Base-by-base conservation (phyloP, 23 tunicate species). In the Styela clava region DNA sequence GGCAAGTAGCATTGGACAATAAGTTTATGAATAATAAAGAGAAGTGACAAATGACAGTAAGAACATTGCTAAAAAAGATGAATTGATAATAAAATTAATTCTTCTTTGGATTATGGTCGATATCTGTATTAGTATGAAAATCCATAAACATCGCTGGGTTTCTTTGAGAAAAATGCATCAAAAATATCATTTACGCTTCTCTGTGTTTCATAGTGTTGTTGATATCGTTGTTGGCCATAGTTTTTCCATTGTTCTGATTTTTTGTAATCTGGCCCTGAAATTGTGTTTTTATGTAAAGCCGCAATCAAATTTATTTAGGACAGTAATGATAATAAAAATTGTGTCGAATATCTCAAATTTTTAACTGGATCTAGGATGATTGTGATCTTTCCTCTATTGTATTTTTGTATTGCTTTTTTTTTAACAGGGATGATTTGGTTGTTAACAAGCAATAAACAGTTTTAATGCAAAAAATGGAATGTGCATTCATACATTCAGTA, bases 111-210 rank as follows among this genome's bases (percentile, higher is more conserved):
- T n/a, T n/a, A n/a, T n/a, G n/a, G n/a, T n/a, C n/a, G n/a, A n/a
- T n/a, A n/a, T n/a, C n/a, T n/a, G n/a, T n/a, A n/a, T n/a, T n/a
- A n/a, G n/a, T 52, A 76, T 0, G 81, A 76, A 35, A 44, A 44
- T 52, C 64, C 81, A 24, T 20, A 26, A 16, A 44, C 19, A 44
- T 52, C 2, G n/a, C 20, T 26, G 22, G 0, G 7, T 5, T 56
- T 29, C 12, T 44, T 76, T 30, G 77, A 26, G 24, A 76, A 76
- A 52, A 76, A 76, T 44, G 81, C 81, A 44, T 76, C 52, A 44
- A 76, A 76, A 22, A 76, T 64, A 29, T 76, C 81, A 44, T 76
- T 56, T 56, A 76, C 32, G 16, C 27, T 76, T 12, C 22, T 12
- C 24, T 25, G 71, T 29, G 30, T 27, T 67, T 12, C 2, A 67